Percentiles rank a stretch among this genome's conserved stretches.
phyloP scores from a whole-genome alignment of 2,888 invertebrate species.

The Ethmia dodecea region DNA sequence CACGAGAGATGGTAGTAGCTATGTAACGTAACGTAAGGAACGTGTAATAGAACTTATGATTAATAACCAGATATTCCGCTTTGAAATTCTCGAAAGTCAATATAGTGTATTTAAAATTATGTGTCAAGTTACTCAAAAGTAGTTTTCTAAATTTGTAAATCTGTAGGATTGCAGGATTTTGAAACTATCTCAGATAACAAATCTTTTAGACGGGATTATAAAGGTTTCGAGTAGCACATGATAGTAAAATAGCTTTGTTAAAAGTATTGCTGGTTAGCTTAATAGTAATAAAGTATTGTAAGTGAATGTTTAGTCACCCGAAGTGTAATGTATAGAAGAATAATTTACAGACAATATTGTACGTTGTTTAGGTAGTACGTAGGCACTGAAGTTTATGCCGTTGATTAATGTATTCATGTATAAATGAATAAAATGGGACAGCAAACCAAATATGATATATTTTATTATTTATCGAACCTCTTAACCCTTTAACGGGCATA shows the following conservation, averaged over 20 bases:
- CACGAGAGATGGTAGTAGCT: too few species aligned
- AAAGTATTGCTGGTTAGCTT: conserved; percentile 11
- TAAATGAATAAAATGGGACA: conserved; percentile 68
- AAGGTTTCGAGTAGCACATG: conserved; percentile 5
- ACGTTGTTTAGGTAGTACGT: conserved; percentile 74
- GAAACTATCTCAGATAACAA: conserved; percentile 2
- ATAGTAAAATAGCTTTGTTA: conserved; percentile 20
- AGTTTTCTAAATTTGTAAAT: conserved; percentile 56
- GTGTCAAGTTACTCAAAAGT: conserved; percentile 27
- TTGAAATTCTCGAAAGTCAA: conserved; percentile 10
- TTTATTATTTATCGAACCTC: too few species aligned
- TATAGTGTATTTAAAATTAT: conserved; percentile 12
- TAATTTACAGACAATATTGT: conserved; percentile 70
- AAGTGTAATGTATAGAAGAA: conserved; percentile 58
- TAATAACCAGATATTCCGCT: too few species aligned
- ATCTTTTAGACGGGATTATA: too few species aligned
- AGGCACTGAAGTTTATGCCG: conserved; percentile 75
- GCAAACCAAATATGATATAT: conserved; percentile 31
- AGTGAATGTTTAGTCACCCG: conserved; percentile 53
- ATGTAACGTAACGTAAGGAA: too few species aligned
- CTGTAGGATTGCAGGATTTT: conserved; percentile 24
- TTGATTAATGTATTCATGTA: conserved; percentile 71
- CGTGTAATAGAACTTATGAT: too few species aligned
- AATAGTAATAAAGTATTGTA: conserved; percentile 24
- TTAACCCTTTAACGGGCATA: too few species aligned